phyloP scores from a whole-genome alignment of 2,113 vertebrate genomes.

The Hippopotamus amphibius region DNA sequence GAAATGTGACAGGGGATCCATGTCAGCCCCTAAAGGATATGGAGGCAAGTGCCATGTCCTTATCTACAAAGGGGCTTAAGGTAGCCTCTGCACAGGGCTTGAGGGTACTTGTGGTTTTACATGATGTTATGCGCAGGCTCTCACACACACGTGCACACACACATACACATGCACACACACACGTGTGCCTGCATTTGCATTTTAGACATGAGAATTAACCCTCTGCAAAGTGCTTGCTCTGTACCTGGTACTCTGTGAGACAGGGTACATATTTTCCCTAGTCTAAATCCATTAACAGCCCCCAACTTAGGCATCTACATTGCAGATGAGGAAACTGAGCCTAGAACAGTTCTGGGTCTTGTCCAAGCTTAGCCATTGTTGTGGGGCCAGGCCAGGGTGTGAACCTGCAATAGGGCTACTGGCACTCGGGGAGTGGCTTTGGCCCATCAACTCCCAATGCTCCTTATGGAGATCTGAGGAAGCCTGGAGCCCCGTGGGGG shows the following conservation, averaged over 20 bases:
- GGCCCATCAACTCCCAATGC: not conserved
- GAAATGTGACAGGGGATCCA: not conserved
- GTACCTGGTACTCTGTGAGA: accelerated
- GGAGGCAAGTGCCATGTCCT: not conserved
- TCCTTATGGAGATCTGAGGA: not conserved
- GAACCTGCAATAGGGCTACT: not conserved
- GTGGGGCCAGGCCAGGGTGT: not conserved
- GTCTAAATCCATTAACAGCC: not conserved
- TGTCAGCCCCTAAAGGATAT: not conserved
- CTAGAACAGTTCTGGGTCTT: not conserved
- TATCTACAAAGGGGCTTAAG: too few relatives aligned
- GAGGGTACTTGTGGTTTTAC: not conserved
- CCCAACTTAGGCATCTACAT: not conserved
- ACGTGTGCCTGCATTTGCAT: not conserved
- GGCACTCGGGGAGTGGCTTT: accelerated
- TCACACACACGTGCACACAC: too few relatives aligned
- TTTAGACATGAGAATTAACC: not conserved
- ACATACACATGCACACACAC: accelerated
- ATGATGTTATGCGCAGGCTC: accelerated
- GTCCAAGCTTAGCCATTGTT: not conserved
- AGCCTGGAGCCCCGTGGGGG: not conserved
- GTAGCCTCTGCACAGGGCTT: accelerated
- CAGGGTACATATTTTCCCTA: not conserved
- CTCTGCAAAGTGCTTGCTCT: not conserved
- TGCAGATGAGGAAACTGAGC: not conserved